Evolutionary conservation across 2,888 invertebrate species (phyloP), one percentile per base, ranked within the genome.

Genomic region (Apocheima hispidaria): DNA sequence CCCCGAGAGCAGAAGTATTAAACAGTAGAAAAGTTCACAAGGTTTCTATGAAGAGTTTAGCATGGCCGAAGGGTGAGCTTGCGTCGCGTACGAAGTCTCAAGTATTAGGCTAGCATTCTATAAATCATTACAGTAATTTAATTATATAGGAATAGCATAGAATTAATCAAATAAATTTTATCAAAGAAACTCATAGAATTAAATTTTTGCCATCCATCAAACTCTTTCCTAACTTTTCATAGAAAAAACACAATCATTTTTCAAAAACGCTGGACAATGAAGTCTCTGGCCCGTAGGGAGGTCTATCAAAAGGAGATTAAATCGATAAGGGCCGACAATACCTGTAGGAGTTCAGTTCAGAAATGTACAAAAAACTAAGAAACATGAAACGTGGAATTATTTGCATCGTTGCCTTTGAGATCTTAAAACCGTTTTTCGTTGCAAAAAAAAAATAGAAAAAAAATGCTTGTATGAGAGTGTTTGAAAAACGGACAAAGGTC

Each of bases 311-410:
- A 84, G 83, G 80, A 92, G 92, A 92, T 92, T 90, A 90, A 80
- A 88, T 85, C 87, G 90, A 88, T 90, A 89, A 81, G 81, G 77
- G 63, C 81, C 82, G 81, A 89, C 91, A 89, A 90, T 83, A 75
- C 80, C 82, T 78, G 88, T 84, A 87, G 91, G 88, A 89, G 89
- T 86, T 85, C 43, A 40, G 23, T 41, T n/a, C 74, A 80, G 81
- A 84, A 83, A 87, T 69, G 70, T 78, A 83, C 81, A 85, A 86
- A 85, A 88, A 86, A 82, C 79, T 81, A 79, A 83, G 91, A 88
- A 92, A 92, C 89, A 87, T 84, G 91, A 92, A 91, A 89, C 92
- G 88, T 81, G 84, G 89, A 91, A 92, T 92, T 92, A 92, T 92
- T 92, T 89, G 92, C 92, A 88, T 92, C 90, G 90, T 87, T 88